These are phyloP conservation scores for Chloropsis cyanopogon DNA, from an alignment of 2,113 vertebrate genomes.

Conservation along the genomic window DNA sequence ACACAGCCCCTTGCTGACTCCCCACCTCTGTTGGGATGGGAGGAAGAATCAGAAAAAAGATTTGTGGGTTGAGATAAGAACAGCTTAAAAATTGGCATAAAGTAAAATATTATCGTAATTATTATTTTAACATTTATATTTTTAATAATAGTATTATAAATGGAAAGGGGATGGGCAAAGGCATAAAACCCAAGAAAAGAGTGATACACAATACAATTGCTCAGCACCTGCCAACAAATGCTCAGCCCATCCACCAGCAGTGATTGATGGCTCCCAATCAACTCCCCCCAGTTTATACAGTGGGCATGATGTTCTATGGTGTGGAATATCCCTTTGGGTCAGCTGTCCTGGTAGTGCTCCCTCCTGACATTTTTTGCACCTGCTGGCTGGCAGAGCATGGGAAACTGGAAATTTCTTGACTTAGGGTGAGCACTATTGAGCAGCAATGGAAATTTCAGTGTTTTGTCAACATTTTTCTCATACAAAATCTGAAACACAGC, in stretches of 20 bases:
- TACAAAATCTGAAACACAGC: neutral
- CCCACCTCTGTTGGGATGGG: neutral
- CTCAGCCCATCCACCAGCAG: neutral
- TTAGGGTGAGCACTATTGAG: neutral
- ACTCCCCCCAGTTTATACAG: accelerated
- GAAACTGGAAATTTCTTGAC: neutral
- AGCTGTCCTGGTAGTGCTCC: neutral
- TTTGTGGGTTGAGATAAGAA: neutral
- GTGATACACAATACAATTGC: neutral
- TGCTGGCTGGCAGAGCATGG: neutral
- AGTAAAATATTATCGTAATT: neutral
- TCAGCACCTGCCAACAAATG: neutral
- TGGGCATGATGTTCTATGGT: too few relatives aligned
- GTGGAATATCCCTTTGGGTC: neutral
- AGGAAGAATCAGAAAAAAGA: neutral
- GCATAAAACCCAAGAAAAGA: neutral
- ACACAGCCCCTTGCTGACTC: neutral
- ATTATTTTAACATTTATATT: neutral
- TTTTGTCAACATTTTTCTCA: neutral
- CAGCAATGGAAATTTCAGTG: neutral
- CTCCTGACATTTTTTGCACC: neutral
- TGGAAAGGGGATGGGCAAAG: neutral
- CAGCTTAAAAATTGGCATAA: neutral
- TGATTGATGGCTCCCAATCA: neutral
- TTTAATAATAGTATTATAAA: too few relatives aligned